These are phyloP conservation scores for Palythoa caribaeorum DNA, from an alignment of 92 coral and sea anemone genomes.

Conservation along the genomic window DNA sequence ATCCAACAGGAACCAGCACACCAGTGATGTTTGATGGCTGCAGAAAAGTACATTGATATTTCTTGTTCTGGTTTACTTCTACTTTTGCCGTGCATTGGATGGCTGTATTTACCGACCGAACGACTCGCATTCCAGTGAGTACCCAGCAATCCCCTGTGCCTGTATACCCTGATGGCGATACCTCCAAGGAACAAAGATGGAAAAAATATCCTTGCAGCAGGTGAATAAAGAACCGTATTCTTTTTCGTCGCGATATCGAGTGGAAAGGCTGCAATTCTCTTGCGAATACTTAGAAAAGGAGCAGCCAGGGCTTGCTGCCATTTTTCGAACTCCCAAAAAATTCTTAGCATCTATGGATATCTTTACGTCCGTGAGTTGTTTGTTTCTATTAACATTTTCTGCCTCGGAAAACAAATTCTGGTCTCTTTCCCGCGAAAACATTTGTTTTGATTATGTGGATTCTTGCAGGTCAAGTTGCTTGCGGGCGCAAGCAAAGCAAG, in stretches of 20 bases:
- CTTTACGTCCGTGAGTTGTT: too few relatives aligned
- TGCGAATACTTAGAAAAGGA: constrained; percentile 3
- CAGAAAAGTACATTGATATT: not conserved
- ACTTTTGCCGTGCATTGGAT: constrained; percentile 10
- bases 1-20: constrained; percentile 27
- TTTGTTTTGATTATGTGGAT: not conserved
- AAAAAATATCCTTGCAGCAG: not conserved
- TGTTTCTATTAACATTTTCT: too few relatives aligned
- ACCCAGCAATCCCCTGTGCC: constrained; percentile 12
- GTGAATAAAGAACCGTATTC: not conserved
- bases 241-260: not conserved
- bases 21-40: constrained; percentile 1
- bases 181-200: not conserved
- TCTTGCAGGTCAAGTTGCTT: not conserved
- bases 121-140: constrained; percentile 21
- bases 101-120: not conserved
- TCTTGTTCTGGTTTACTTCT: constrained; percentile 2
- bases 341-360: not conserved
- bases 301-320: not conserved
- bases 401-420: too few relatives aligned
- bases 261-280: not conserved
- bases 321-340: not conserved
- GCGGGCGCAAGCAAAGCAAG: not conserved
- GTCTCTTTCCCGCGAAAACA: not conserved
- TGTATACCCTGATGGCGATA: not conserved